A percentile compares a stretch with the other conserved stretches of the same genome.
These are phyloP conservation scores for Micromussa lordhowensis DNA, from an alignment of 92 coral and sea anemone species.

Conservation along the genomic window DNA sequence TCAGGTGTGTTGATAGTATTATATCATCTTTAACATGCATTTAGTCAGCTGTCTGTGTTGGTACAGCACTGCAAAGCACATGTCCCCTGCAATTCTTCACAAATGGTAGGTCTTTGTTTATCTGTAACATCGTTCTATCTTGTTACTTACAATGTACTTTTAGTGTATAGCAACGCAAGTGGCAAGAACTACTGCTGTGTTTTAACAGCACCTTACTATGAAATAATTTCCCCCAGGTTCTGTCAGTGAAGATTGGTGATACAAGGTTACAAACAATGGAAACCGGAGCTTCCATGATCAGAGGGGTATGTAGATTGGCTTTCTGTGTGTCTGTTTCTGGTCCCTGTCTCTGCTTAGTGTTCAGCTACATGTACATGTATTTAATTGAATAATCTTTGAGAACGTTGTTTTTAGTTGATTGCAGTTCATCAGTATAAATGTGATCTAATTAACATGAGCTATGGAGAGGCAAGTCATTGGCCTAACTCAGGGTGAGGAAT, in stretches of 20 bases:
- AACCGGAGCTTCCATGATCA: conserved; percentile 91
- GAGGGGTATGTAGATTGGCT: conserved; percentile 76
- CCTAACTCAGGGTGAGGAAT: conserved; percentile 90
- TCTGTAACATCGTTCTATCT: too few species aligned
- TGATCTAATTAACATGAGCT: conserved; percentile 98
- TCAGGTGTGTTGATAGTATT: conserved; percentile 73
- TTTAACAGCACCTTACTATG: too few species aligned
- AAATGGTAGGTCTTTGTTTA: too few species aligned
- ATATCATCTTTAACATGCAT: background rate
- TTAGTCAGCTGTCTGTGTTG: too few species aligned
- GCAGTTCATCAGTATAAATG: conserved; percentile 90
- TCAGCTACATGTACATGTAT: background rate
- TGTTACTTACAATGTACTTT: too few species aligned
- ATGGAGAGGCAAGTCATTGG: conserved; percentile 99
- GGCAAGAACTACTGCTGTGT: too few species aligned
- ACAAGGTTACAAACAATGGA: conserved; percentile 96
- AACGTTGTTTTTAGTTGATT: conserved; percentile 70
- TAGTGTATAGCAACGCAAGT: too few species aligned
- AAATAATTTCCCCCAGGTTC: conserved; percentile 57
- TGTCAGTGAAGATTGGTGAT: conserved; percentile 96
- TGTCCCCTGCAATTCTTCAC: too few species aligned
- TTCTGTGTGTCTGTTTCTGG: too few species aligned
- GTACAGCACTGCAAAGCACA: too few species aligned
- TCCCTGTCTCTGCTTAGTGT: background rate
- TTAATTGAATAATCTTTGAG: background rate